Percentiles rank a stretch among this genome's conserved stretches.
Evolutionary conservation across 2,113 vertebrate species (phyloP).

Genomic region (Perca flavescens): DNA sequence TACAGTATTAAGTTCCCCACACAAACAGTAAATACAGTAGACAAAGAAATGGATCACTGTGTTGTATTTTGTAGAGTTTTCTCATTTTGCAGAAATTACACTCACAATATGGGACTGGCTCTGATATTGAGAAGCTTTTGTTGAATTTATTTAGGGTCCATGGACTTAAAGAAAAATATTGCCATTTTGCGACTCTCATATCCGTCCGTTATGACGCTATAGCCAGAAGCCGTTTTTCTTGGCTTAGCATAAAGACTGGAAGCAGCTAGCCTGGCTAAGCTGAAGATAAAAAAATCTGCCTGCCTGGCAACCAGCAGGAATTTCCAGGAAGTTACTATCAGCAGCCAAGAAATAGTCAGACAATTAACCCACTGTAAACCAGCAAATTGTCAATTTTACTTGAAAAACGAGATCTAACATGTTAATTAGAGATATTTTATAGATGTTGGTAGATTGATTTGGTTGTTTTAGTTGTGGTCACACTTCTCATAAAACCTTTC

Average conservation of each 20-base stretch:
- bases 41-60: background rate
- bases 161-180: background rate
- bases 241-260: no score
- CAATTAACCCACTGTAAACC: background rate
- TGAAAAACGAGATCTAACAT: background rate
- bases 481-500: background rate
- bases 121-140: background rate
- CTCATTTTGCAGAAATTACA: background rate
- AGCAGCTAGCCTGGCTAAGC: background rate
- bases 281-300: background rate
- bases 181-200: background rate
- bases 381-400: background rate
- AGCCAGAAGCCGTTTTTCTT: background rate
- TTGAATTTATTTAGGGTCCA: background rate
- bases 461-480: background rate
- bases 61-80: constrained; percentile 9
- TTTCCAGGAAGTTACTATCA: background rate
- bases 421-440: background rate
- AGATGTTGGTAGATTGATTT: background rate
- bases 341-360: background rate
- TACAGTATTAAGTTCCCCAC: background rate
- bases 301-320: background rate
- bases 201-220: background rate
- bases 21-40: background rate
- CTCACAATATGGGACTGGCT: background rate